Base-by-base conservation (phyloP, 2,888 invertebrate species). In the Allophyes oxyacanthae region DNA sequence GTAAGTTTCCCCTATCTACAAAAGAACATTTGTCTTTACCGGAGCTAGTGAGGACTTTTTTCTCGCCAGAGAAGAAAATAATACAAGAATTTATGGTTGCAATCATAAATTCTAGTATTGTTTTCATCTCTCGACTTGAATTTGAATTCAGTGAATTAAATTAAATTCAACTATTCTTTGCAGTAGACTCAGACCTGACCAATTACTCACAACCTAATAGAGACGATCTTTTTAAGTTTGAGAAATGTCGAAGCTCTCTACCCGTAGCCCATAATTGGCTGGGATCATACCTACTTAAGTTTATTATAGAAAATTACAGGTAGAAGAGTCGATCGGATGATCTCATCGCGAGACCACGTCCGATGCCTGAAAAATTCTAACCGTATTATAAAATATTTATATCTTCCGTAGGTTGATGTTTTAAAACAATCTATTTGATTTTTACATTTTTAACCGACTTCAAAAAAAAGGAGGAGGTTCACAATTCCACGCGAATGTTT, bases 11-110 rank as follows among this genome's bases (percentile, higher is more conserved):
- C 87, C 87, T 89, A 88, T 91, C 89, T 87, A 85, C 84, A 88
- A 89, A 88, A 81, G 84, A 81, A 85, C 87, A 90, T 92, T 92
- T 91, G 89, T 91, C 90, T 89, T 83, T 81, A 86, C 85, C 80
- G 84, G 81, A 86, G 89, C 84, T 81, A 82, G 78, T 75, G 82
- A 80, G 78, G 89, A 89, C 81, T 88, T 90, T 90, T 82, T 84
- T 40, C 81, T 77, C 76, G 78, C 82, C 59, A 60, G 62, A 72
- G 74, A 64, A 73, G 73, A 75, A 70, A 69, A 69, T 77, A 82
- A 77, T 79, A 82, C 78, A 72, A 74, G 76, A 82, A 85, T 83
- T 83, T 80, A 80, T 81, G 68, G 66, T 59, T 52, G 53, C 52
- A 56, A 56, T 54, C 61, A 42, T 42, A 65, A 43, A n/a, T n/a